Evolutionary conservation across 2,888 invertebrate species (phyloP), one percentile per base, ranked within the genome.

Genomic region (Galerucella pusilla): DNA sequence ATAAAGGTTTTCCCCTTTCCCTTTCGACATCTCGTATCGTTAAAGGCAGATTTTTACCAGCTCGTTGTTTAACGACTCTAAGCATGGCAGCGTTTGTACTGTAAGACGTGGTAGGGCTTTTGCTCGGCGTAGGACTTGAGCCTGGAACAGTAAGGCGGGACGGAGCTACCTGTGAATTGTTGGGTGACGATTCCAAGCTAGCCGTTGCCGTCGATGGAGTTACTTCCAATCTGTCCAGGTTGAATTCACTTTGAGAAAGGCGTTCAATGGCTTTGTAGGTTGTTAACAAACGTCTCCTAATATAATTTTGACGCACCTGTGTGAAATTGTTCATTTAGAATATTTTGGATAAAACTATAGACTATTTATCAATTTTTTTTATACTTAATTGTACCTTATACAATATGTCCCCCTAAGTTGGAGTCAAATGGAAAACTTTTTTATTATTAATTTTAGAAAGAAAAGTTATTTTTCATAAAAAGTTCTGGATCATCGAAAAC

Each of bases 161-260:
- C 20, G 88, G 85, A 60, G 82, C 85, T 25, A 84, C 81, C 65
- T 85, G 86, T 45, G 70, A 57, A 42, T 75, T 75, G 59, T 70
- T 82, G 66, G 75, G 78, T 4, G 80, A 63, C 14, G 80, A 75
- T 49, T 79, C 75, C 25, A 85, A 78, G 74, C 85, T 85, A 25
- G 86, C 87, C 2, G 88, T 87, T 0, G 89, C 90, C 0, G 90
- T 89, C 1, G 89, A 88, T 7, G 91, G 90, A 0, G 90, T 89
- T 20, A 91, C 92, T 88, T 94, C 94, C 61, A 94, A 86, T 77
- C 92, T 89, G 85, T 95, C 94, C 81, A 95, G 86, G 85, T 95
- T 94, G 86, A 95, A 94, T 84, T 95, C 95, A n/a, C 94, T 95
- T 86, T 94, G 94, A 0, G 94, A 94, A 82, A 96, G 90, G 61